phyloP scores from a whole-genome alignment of 2,797 vertebrate genomes.

The Aselliscus stoliczkanus region DNA sequence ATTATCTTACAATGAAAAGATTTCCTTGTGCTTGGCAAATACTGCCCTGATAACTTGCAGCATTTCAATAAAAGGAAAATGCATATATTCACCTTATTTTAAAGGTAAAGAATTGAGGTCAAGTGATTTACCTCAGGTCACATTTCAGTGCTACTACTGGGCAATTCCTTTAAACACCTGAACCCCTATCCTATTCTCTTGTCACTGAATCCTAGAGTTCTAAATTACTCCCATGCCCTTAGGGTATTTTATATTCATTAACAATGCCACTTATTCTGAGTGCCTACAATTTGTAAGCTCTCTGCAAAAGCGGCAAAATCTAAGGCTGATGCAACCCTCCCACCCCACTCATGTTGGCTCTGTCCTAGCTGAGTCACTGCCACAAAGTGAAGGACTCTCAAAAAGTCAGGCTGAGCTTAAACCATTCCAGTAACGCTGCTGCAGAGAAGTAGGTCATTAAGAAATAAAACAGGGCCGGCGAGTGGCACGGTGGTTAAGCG shows the following conservation, averaged over 20 bases:
- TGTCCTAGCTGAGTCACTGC: conserved; percentile 25
- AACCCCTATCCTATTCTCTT: background rate
- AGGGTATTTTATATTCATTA: conserved; percentile 27
- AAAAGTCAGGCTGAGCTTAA: conserved; percentile 39
- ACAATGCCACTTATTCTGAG: conserved; percentile 60
- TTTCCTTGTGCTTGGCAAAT: conserved; percentile 16
- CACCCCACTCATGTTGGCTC: background rate
- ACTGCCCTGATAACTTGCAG: background rate
- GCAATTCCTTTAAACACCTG: conserved; percentile 24
- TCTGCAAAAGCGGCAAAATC: conserved; percentile 55
- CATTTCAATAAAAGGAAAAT: conserved; percentile 39
- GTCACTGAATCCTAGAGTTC: conserved; percentile 17
- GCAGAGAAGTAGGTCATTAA: conserved; percentile 55
- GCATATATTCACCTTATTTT: conserved; percentile 11
- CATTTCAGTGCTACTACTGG: background rate
- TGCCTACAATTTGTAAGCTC: conserved; percentile 51
- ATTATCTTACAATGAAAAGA: conserved; percentile 8
- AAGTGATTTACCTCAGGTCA: conserved; percentile 46
- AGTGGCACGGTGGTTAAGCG: too few relatives aligned
- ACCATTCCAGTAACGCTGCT: conserved; percentile 37
- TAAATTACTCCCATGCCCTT: conserved; percentile 13
- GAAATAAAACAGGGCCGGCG: too few relatives aligned
- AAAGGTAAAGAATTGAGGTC: conserved; percentile 48
- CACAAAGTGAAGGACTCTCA: conserved; percentile 14
- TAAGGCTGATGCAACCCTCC: background rate